phyloP scores from a whole-genome alignment of 2,797 vertebrate species.

The Heteromormyrus szaboi region DNA sequence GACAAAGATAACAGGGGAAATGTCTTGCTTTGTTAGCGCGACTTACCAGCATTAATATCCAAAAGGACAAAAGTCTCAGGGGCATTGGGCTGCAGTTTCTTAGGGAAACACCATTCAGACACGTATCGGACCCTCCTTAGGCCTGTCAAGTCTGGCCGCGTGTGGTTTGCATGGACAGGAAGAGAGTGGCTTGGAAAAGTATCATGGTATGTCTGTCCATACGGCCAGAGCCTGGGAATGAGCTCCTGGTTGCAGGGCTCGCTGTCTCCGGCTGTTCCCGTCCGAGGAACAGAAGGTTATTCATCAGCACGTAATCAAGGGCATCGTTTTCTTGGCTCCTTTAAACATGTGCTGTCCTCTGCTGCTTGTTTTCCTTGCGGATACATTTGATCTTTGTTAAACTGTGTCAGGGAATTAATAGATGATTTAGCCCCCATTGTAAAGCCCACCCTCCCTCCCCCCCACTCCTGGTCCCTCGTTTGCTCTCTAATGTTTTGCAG shows the following conservation, averaged over 20 bases:
- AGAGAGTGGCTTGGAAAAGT: background rate
- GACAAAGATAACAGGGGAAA: background rate
- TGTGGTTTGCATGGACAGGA: background rate
- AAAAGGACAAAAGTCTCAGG: background rate
- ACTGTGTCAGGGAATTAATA: slow-evolving; percentile 18
- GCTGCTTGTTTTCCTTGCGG: background rate
- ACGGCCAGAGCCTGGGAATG: background rate
- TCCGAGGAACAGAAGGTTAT: slow-evolving; percentile 7
- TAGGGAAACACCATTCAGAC: background rate
- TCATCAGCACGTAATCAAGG: slow-evolving; percentile 4
- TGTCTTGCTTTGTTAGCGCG: background rate
- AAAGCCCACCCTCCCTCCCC: slow-evolving; percentile 23
- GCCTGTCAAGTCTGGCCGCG: background rate
- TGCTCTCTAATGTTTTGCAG: slow-evolving; percentile 65
- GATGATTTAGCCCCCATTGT: background rate
- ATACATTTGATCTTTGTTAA: slow-evolving; percentile 49
- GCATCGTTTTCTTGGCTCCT: background rate
- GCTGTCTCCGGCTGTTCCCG: background rate
- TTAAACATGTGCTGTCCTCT: background rate
- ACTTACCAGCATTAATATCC: background rate
- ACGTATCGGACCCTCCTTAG: background rate
- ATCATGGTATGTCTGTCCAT: background rate
- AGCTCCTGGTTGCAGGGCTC: background rate
- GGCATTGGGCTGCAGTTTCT: background rate
- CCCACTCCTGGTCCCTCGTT: slow-evolving; percentile 42